Conservation (phyloP, 2,888 invertebrate genomes). For the Pseudococcus jackbeardsleyi region DNA sequence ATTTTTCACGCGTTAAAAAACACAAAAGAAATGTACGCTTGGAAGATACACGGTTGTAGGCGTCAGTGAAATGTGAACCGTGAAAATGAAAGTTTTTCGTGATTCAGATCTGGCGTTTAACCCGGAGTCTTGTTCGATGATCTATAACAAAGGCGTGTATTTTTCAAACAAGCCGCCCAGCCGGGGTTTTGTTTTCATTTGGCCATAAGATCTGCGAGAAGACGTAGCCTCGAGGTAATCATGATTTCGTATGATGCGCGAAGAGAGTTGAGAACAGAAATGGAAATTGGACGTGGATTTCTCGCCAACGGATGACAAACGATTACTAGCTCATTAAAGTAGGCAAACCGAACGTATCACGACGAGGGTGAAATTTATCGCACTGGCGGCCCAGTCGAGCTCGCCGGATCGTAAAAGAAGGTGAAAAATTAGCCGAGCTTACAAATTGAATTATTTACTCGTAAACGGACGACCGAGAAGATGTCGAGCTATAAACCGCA, state of each 20-base stretch:
- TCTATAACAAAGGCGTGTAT: slow-evolving; percentile 9
- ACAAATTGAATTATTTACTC: slow-evolving; percentile 22
- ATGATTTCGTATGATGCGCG: not conserved
- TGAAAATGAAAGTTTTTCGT: slow-evolving; percentile 22
- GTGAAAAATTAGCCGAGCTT: slow-evolving; percentile 39
- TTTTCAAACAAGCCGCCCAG: slow-evolving; percentile 8
- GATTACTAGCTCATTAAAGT: not conserved
- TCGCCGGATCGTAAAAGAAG: not conserved
- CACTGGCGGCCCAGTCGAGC: not conserved
- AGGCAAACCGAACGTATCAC: not conserved
- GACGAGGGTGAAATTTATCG: not conserved
- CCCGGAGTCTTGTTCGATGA: not conserved
- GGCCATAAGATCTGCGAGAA: not conserved
- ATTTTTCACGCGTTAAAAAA: not conserved
- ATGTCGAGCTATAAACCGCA: not conserved
- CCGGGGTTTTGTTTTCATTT: not conserved
- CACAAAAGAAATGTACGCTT: not conserved
- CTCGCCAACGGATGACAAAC: not conserved
- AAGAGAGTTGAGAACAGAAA: not conserved
- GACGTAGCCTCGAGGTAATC: not conserved
- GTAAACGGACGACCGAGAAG: not conserved
- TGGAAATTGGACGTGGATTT: not conserved
- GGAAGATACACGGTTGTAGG: not conserved
- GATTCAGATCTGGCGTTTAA: not conserved
- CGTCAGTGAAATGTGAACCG: not conserved